Base-by-base conservation (phyloP, 1,140 invertebrate species). In the Sycobia sp. region DNA sequence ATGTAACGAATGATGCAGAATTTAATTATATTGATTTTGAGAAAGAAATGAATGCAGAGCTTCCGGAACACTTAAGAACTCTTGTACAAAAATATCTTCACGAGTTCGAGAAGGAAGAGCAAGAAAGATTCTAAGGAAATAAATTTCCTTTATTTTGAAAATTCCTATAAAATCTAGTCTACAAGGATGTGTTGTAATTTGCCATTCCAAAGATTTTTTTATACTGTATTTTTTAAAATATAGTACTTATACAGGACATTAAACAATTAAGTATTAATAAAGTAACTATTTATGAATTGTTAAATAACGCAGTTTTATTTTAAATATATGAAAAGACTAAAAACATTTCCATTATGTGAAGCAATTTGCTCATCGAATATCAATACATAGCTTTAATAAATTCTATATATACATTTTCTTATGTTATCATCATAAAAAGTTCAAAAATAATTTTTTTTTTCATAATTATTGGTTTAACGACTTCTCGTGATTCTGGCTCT, bases 51-150 rank as follows among this genome's bases (percentile, higher is more conserved):
- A 51, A 56, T 53, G 63, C 38, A 50, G 67, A 61, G 65, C 71
- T 80, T 69, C 78, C 79, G 3, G 69, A 77, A 51, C 74, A 80
- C 60, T 70, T 81, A 27, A 73, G 71, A 55, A 62, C 63, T 38
- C 67, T 80, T 27, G 77, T 81, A 18, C 72, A 80, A 57, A 77
- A 79, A 68, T 75, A 78, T 14, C 69, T 81, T 41, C 57, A 76
- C 1, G 75, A 77, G 66, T 4, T 72, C 80, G 23, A 71, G 67
- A 32, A 71, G 73, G 25, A 76, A 67, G n/a, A 32, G 70, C 73
- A 25, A 41, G 8, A 20, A 29, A 71, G 29, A 56, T 68, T 65
- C 44, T 72, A 66, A 63, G 25, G 20, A 57, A 54, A 54, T 2
- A 22, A 8, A n/a, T 65, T 65, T 65, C 36, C 7, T 18, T 65